Conservation (phyloP, 2,113 vertebrate species). For the Ranitomeya imitator region DNA sequence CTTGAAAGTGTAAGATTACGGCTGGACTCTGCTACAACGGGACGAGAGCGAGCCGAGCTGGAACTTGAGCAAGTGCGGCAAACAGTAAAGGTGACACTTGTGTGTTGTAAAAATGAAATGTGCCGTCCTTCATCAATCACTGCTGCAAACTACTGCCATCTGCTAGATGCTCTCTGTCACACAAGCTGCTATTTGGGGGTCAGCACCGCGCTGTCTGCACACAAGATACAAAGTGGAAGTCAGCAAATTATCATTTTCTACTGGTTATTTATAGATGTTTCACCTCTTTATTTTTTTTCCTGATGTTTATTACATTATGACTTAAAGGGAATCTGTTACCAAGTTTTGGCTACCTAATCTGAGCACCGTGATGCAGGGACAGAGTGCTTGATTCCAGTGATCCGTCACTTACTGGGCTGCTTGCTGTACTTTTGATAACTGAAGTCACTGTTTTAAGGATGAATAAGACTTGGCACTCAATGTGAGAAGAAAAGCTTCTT, state of each 20-base stretch:
- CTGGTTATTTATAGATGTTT: neutral
- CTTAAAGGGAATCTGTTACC: too few relatives aligned
- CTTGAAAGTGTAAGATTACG: constrained; percentile 78
- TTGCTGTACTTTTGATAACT: too few relatives aligned
- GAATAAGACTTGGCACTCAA: too few relatives aligned
- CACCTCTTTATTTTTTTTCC: neutral
- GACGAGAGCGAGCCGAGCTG: constrained; percentile 71
- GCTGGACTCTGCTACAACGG: constrained; percentile 68
- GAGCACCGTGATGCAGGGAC: too few relatives aligned
- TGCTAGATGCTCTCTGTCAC: neutral
- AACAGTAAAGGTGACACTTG: constrained; percentile 16
- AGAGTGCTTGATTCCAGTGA: too few relatives aligned
- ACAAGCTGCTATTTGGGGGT: neutral
- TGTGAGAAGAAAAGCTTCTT: too few relatives aligned
- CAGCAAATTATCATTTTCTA: neutral
- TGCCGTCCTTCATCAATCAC: neutral
- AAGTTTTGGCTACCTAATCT: too few relatives aligned
- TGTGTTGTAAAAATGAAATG: neutral
- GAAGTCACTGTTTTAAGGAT: too few relatives aligned
- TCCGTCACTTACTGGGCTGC: too few relatives aligned
- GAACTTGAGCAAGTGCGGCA: constrained; percentile 63
- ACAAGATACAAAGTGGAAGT: too few relatives aligned
- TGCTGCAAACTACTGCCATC: neutral
- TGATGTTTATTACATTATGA: too few relatives aligned
- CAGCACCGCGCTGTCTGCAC: neutral